phyloP scores from a whole-genome alignment of 1,140 invertebrate genomes.

The Rhopalosiphum maidis region DNA sequence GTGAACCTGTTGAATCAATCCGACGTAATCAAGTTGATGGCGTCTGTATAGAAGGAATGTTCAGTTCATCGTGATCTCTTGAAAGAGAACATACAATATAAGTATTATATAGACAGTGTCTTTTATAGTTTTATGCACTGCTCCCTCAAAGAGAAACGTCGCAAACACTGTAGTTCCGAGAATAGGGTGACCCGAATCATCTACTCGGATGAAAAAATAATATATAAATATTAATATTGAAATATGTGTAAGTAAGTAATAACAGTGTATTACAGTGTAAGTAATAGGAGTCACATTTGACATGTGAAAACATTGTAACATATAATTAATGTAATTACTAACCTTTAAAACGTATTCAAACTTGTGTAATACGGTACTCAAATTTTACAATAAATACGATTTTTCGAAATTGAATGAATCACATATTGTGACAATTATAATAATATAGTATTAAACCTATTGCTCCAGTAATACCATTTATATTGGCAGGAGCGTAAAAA shows the following conservation, averaged over 20 bases:
- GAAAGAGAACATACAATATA: not conserved
- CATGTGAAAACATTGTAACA: not conserved
- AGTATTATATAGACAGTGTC: no score
- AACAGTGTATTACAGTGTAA: no score
- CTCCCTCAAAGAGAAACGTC: no score
- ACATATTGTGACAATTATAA: no score
- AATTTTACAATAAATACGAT: not conserved
- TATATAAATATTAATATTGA: not conserved
- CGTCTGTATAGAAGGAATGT: not conserved
- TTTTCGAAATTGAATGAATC: no score
- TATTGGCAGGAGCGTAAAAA: no score
- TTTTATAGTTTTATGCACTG: no score
- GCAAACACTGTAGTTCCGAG: not conserved
- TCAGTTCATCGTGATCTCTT: not conserved
- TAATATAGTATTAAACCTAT: no score
- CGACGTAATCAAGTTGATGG: not conserved
- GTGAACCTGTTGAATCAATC: not conserved
- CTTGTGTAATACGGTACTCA: not conserved
- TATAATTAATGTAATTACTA: not conserved
- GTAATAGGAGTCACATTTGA: not conserved
- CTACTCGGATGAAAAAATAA: not conserved
- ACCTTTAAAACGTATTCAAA: not conserved
- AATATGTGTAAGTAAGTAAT: not conserved
- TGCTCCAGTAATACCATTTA: no score
- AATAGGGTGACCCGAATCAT: not conserved